Conservation (phyloP, 2,113 vertebrate genomes). For the Myanophis thanlyinensis region DNA sequence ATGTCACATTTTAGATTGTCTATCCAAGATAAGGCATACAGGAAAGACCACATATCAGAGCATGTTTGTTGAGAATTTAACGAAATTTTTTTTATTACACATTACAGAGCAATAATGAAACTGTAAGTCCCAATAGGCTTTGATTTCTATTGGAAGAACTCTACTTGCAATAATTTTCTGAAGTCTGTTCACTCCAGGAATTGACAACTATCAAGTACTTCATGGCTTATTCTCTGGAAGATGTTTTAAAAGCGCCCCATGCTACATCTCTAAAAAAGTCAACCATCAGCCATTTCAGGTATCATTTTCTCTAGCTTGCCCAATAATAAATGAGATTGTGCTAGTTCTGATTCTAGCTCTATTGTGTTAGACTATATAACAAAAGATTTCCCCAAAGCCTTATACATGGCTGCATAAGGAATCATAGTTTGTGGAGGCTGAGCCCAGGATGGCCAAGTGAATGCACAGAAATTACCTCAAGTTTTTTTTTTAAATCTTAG, state of each 20-base stretch:
- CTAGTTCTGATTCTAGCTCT: neutral
- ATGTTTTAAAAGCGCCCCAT: neutral
- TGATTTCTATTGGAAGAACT: neutral
- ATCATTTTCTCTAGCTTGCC: neutral
- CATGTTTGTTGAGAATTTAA: neutral
- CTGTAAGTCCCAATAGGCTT: neutral
- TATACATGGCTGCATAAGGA: neutral
- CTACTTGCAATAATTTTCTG: neutral
- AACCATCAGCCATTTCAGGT: neutral
- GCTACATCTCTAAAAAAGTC: neutral
- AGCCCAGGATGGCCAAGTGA: neutral
- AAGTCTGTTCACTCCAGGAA: neutral
- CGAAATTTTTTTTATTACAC: neutral
- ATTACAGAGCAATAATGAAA: neutral
- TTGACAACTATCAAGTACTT: neutral
- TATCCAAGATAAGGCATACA: slow-evolving; percentile 8
- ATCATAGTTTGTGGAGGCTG: neutral
- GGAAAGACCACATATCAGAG: neutral
- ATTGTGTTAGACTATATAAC: neutral
- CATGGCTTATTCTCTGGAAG: neutral
- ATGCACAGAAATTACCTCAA: neutral
- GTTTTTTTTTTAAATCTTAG: neutral
- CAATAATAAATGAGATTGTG: neutral
- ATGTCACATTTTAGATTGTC: neutral
- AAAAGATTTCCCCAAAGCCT: neutral